Base-by-base conservation (phyloP, 2,797 vertebrate genomes). In the Ambastaia sidthimunki region DNA sequence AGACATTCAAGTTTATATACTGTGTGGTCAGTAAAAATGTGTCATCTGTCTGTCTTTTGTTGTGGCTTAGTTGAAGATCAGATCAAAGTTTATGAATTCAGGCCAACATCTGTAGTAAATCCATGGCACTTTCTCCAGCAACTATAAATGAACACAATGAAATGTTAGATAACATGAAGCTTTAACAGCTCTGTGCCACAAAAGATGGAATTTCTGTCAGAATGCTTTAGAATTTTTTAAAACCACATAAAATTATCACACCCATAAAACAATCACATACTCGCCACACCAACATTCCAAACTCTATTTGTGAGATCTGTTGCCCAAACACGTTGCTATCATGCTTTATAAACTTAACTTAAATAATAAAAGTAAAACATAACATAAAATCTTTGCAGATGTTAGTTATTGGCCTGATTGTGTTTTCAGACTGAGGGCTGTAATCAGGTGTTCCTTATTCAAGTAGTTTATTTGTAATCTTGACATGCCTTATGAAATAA, bases 241-340 rank as follows among this genome's bases (percentile, higher is more conserved):
- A 50, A 34, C 15, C 7, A 70, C 21, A 7, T 5, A 23, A 5
- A 71, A 63, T 71, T 41, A 57, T 54, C 67, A 71, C 68, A 71
- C 47, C 76, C 76, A 77, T 60, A 25, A 23, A 41, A 62, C 44
- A 78, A 21, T 77, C 18, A 3, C 28, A 25, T 21, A 50, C 54
- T 52, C 34, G 15, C 18, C 60, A 41, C 76, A 71, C 67, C 67
- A 68, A 15, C 67, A 78, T 71, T 78, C 44, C 76, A 70, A 19
- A 31, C 10, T 41, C n/a, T 44, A 13, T 41, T 66, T 31, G 11
- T 18, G 7, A 62, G 23, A 37, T 57, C 23, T 47, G 16, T 59
- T 19, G 7, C 25, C 12, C 28, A 77, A 59, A 59, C 1, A 28
- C 0, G 0, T 69, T 0, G n/a, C 55, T 55, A n/a, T 0, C 2